These are phyloP conservation scores for Spodoptera exigua DNA, from an alignment of 2,888 invertebrate species.

Conservation along the genomic window DNA sequence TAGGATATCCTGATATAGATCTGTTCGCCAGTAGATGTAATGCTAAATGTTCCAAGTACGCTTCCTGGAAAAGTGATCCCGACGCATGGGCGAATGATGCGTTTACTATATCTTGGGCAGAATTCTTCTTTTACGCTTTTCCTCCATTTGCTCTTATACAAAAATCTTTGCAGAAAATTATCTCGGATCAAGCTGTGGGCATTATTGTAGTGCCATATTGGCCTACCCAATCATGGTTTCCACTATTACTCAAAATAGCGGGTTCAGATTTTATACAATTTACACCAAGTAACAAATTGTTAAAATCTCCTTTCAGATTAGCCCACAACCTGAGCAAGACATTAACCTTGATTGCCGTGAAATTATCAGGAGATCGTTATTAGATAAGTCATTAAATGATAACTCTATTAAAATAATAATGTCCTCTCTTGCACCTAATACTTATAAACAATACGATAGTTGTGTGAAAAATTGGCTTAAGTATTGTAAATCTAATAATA, in stretches of 20 bases:
- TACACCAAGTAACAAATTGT: conserved; percentile 16
- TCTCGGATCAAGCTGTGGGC: too few relatives aligned
- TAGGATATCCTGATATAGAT: conserved; percentile 24
- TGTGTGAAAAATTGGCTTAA: conserved; percentile 23
- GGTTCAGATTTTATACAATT: conserved; percentile 20
- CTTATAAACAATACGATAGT: conserved; percentile 31
- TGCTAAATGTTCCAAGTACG: conserved; percentile 18
- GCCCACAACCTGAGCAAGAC: conserved; percentile 23
- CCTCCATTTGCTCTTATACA: conserved; percentile 41
- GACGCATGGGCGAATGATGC: conserved; percentile 37
- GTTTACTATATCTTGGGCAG: conserved; percentile 36
- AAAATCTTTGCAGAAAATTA: conserved; percentile 37
- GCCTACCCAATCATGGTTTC: conserved; percentile 39
- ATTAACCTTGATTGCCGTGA: conserved; percentile 33
- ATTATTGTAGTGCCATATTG: conserved; percentile 40
- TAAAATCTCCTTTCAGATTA: conserved; percentile 35
- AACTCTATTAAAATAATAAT: conserved; percentile 31
- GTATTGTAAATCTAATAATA: conserved; percentile 14
- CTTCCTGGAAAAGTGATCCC: conserved; percentile 36
- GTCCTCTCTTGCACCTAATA: conserved; percentile 19
- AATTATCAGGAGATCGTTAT: conserved; percentile 27
- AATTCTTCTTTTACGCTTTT: conserved; percentile 42
- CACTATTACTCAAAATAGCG: conserved; percentile 19
- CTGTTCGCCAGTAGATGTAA: conserved; percentile 30
- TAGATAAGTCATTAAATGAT: background rate